Base-by-base conservation (phyloP, 2,797 vertebrate species). In the Mallotus villosus region DNA sequence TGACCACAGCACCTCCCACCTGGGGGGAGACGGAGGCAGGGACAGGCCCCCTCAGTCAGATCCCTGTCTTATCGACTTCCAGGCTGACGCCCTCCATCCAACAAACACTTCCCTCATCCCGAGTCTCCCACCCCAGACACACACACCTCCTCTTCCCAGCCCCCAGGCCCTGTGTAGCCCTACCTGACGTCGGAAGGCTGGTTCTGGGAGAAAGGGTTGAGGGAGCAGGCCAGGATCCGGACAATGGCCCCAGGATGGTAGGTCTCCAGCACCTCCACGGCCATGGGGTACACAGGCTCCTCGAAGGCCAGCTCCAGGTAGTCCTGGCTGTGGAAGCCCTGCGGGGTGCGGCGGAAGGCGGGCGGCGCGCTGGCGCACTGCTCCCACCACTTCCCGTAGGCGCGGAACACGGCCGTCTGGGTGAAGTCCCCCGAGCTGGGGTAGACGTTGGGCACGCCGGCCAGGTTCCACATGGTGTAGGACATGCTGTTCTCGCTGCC, bases 401-500 rank as follows among this genome's bases (percentile, higher is more conserved):
- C 96, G 83, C 97, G 94, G 88, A 98, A 98, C 46, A 99, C 96
- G 0, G 98, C 98, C 0, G 98, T 98, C 88, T 99, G 97, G 5
- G 98, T 99, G 68, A 99, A 99, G 91, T 99, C 98, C 46, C 98
- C 98, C 2, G 96, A 97, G 88, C 96, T 98, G 29, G 97, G 98
- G 87, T 97, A 99, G 53, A 99, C 97, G 0, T 97, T 99, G 63
- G 97, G 98, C 55, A 94, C 91, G 34, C 96, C 96, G 0, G 97
- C 96, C 88, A 99, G 91, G 89, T 99, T 99, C 97, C 97, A 95
- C 97, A 99, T 98, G 73, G 98, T 99, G 68, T 99, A 99, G 0
- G 98, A 99, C 95, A 99, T 97, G 88, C 97, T 99, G 78, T 98
- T 98, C 83, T 99, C 98, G 77, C 97, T 97, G 74, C 98, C 98